Evolutionary conservation across 1,140 invertebrate species (phyloP), one percentile per base, ranked within the genome.

Genomic region (Aphis craccivora): DNA sequence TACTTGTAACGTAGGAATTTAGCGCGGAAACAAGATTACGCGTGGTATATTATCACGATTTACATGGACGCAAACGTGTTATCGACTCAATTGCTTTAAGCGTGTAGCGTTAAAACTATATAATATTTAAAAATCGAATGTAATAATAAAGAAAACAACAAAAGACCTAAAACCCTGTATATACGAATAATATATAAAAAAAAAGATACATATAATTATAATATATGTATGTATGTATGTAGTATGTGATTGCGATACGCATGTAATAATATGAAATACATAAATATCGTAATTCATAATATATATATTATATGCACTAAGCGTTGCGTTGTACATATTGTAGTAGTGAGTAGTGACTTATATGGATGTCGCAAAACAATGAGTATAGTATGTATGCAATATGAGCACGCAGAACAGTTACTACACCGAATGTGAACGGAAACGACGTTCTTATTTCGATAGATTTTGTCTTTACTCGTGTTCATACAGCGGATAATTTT

Each of bases 401-500:
- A 76, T 76, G 60, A 14, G 60, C 35, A 91, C 53, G 40, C 40
- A 87, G 23, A 23, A 43, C n/a, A 40, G 43, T 92, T 92, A 40
- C 76, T 37, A 48, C 91, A 84, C 9, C n/a, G 45, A 83, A 92
- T 84, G 91, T 92, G 91, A 92, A 92, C 76, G 91, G 91, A 92
- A 92, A 84, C 91, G 48, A 14, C 91, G 91, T 53, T 92, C 45
- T 53, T 92, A 37, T 92, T 92, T 84, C 40, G 35, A 48, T 51
- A 4, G 22, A 92, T 84, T 92, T 84, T 18, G 48, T 48, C 86
- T 35, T 83, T 92, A 23, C 67, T 81, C 67, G 45, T 83, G 91
- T 30, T 92, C 91, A 84, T 30, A 11, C 30, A 84, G 81, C 48
- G 45, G 7, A 51, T 92, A 84, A 92, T 92, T 92, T 92, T 81